phyloP scores from a whole-genome alignment of 2,888 invertebrate species.

The Ypsolopha scabrella region DNA sequence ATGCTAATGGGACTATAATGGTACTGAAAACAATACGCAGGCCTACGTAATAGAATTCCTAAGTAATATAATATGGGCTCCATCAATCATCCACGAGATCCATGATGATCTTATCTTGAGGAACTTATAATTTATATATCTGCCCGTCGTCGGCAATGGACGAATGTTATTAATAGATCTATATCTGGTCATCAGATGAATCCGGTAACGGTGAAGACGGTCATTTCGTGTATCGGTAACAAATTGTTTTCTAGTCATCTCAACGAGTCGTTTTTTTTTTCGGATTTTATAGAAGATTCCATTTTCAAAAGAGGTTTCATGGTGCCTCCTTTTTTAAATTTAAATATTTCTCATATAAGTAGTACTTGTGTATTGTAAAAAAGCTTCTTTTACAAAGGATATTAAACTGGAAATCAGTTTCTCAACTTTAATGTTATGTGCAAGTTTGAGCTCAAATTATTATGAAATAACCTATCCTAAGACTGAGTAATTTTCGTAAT shows the following conservation, averaged over 20 bases:
- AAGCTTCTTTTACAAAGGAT: too few species aligned
- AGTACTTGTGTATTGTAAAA: too few species aligned
- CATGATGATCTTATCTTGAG: conserved; percentile 64
- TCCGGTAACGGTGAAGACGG: conserved; percentile 18
- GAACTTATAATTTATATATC: conserved; percentile 70
- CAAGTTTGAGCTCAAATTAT: too few species aligned
- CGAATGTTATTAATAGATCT: conserved; percentile 68
- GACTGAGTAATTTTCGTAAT: too few species aligned
- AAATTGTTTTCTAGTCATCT: conserved; percentile 47
- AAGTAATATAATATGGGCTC: conserved; percentile 44
- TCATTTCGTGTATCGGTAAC: conserved; percentile 29
- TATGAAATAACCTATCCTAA: too few species aligned
- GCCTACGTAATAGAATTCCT: conserved; percentile 58
- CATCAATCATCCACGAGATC: conserved; percentile 61
- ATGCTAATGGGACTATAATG: conserved; percentile 61
- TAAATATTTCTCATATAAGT: too few species aligned
- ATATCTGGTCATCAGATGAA: conserved; percentile 63
- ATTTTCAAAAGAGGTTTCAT: too few species aligned
- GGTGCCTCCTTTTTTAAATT: too few species aligned
- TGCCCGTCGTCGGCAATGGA: conserved; percentile 57
- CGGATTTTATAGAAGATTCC: too few species aligned
- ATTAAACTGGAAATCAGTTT: too few species aligned
- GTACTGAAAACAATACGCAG: conserved; percentile 51
- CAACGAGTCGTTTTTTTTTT: conserved; percentile 4
- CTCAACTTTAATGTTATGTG: too few species aligned